These are phyloP conservation scores for Lasioglossum oenotherae DNA, from an alignment of 2,888 invertebrate species.

Conservation along the genomic window DNA sequence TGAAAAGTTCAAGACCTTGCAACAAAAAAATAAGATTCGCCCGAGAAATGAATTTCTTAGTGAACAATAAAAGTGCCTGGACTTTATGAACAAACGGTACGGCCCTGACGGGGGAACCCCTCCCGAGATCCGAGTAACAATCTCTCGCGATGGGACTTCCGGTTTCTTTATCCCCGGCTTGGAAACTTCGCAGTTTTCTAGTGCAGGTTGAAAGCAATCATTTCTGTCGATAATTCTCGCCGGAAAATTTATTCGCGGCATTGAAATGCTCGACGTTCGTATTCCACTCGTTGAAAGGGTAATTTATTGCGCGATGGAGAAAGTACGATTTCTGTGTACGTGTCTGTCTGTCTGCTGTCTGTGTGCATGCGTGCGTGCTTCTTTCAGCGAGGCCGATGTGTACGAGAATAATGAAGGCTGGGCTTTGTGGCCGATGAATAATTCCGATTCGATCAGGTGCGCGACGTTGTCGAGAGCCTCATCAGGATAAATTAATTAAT, in stretches of 20 bases:
- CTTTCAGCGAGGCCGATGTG: not conserved
- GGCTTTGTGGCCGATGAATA: not conserved
- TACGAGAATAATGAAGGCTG: not conserved
- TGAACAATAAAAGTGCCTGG: not conserved
- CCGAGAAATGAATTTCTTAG: not conserved
- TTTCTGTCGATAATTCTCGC: conserved; percentile 2
- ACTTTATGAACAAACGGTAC: not conserved
- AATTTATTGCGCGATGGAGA: conserved; percentile 1
- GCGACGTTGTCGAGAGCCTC: not conserved
- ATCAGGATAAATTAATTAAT: conserved; percentile 8
- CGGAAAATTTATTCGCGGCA: conserved; percentile 12
- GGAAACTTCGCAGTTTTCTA: not conserved
- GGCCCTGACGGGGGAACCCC: not conserved
- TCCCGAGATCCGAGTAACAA: conserved; percentile 4
- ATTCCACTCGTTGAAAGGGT: conserved; percentile 2
- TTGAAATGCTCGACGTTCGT: not conserved
- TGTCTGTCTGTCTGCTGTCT: not conserved
- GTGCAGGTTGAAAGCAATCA: conserved; percentile 9
- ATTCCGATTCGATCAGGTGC: conserved; percentile 5
- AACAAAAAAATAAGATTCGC: not conserved
- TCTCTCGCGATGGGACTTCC: conserved; percentile 10
- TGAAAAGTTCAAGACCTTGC: not conserved
- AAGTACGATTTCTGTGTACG: not conserved
- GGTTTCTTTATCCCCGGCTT: not conserved
- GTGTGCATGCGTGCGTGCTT: not conserved